Evolutionary conservation across 2,797 vertebrate species (phyloP).

Genomic region (Sebastes wilsoni): DNA sequence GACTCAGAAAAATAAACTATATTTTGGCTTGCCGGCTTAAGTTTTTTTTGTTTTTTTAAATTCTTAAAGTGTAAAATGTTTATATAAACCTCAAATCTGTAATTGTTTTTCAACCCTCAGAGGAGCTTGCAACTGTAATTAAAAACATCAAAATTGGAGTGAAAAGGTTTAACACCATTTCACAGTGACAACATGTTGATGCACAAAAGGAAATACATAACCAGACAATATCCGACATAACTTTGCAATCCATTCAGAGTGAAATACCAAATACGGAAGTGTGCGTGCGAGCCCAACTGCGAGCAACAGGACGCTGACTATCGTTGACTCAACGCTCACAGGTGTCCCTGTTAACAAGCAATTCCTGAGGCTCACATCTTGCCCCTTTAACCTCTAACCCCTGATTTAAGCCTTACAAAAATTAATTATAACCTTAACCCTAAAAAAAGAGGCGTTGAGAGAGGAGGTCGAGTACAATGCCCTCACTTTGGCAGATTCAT

Average conservation of each 20-base stretch:
- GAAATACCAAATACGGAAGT: too few relatives aligned
- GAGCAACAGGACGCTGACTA: too few relatives aligned
- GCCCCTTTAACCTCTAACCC: neutral
- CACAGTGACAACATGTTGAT: neutral
- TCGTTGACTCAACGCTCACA: too few relatives aligned
- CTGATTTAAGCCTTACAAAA: neutral
- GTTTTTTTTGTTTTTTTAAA: too few relatives aligned
- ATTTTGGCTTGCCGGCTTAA: neutral
- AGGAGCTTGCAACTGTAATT: neutral
- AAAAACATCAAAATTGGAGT: neutral
- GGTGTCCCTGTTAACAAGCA: too few relatives aligned
- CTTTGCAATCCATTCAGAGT: too few relatives aligned
- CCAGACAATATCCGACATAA: neutral
- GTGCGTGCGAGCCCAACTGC: too few relatives aligned
- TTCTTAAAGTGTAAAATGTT: neutral
- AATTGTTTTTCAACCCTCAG: neutral
- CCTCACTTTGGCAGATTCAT: conserved; percentile 12
- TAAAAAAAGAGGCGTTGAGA: neutral
- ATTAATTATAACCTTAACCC: neutral
- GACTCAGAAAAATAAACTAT: neutral
- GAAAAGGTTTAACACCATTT: neutral
- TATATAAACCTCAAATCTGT: neutral
- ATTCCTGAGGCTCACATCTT: too few relatives aligned
- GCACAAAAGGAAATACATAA: neutral
- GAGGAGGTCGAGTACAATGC: neutral